Evolutionary conservation across 2,113 vertebrate species (phyloP).

Genomic region (Rhabdomys dilectus): DNA sequence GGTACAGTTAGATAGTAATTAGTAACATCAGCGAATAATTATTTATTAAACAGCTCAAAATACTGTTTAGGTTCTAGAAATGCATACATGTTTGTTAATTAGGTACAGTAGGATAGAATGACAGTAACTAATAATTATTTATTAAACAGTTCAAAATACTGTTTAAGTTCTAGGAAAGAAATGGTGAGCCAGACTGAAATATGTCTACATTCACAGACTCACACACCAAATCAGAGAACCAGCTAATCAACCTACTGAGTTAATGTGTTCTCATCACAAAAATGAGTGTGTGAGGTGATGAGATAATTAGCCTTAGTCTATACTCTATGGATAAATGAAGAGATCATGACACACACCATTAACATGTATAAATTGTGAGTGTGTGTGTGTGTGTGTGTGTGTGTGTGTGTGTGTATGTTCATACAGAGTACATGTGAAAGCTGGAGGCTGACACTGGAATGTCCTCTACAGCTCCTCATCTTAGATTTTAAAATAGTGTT

Average conservation of each 20-base stretch:
- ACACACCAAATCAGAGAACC: background rate
- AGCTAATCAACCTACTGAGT: background rate
- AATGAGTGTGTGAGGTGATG: background rate
- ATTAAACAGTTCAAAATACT: background rate
- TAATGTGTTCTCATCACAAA: background rate
- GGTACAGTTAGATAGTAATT: background rate
- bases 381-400: background rate
- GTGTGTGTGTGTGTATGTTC: background rate
- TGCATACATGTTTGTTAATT: background rate
- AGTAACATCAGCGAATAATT: background rate
- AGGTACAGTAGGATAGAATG: background rate
- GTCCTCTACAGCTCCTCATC: too few relatives aligned
- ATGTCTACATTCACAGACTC: background rate
- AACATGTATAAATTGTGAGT: background rate
- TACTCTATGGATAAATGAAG: background rate
- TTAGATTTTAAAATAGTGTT: background rate
- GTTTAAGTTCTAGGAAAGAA: background rate
- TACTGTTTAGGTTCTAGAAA: background rate
- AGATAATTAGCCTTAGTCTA: background rate
- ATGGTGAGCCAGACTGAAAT: background rate
- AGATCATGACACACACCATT: background rate
- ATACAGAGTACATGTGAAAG: background rate
- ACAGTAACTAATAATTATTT: background rate
- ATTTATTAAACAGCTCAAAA: background rate
- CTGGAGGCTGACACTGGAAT: background rate